Conservation (phyloP, 2,113 vertebrate genomes). For the Herpetotheres cachinnans region DNA sequence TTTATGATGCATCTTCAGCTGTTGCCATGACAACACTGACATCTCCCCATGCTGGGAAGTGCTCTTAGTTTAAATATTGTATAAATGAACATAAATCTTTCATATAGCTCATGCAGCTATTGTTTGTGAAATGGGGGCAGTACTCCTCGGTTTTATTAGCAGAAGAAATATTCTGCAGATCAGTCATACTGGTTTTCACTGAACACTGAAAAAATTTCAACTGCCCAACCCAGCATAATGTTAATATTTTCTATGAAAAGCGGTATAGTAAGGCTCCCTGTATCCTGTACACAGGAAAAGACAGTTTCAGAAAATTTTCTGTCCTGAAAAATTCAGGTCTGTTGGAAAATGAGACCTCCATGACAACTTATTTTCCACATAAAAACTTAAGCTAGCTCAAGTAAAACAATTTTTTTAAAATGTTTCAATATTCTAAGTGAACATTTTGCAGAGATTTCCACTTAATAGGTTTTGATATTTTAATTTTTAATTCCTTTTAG, state of each 20-base stretch:
- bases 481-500: not conserved
- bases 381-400: not conserved
- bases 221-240: not conserved
- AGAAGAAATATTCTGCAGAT: not conserved
- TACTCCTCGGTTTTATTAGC: not conserved
- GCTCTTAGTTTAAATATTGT: slow-evolving; percentile 47
- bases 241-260: not conserved
- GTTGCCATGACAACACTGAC: slow-evolving; percentile 63
- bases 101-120: not conserved
- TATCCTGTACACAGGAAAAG: not conserved
- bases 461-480: not conserved
- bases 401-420: not conserved
- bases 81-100: slow-evolving; percentile 66
- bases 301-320: not conserved
- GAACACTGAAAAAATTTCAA: slow-evolving; percentile 57
- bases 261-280: not conserved
- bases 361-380: not conserved
- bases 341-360: not conserved
- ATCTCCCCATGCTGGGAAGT: slow-evolving; percentile 1
- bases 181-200: not conserved
- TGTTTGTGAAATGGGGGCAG: slow-evolving; percentile 1
- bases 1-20: not conserved
- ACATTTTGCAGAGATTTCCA: not conserved
- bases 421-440: not conserved
- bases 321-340: not conserved